phyloP scores from a whole-genome alignment of 2,113 vertebrate genomes.

The Nycticorax nycticorax region DNA sequence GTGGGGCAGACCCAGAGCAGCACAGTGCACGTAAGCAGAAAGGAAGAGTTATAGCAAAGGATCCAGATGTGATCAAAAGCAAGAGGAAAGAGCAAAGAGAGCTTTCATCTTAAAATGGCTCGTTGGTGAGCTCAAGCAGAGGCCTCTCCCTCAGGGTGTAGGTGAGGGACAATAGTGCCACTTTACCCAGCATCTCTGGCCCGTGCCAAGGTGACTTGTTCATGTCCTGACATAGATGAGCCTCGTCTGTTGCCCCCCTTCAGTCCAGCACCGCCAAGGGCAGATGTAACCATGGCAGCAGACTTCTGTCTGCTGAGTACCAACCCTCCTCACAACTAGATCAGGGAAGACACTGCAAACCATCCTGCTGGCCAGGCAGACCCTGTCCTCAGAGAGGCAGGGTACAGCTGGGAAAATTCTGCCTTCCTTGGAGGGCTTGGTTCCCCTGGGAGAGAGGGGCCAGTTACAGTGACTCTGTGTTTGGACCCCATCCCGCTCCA shows the following conservation, averaged over 20 bases:
- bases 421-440: background rate
- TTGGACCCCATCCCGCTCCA: background rate
- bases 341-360: background rate
- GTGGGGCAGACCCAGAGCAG: background rate
- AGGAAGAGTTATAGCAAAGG: background rate
- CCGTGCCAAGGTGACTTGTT: background rate
- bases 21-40: too few relatives aligned
- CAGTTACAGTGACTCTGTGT: accelerated
- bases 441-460: background rate
- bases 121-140: background rate
- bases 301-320: background rate
- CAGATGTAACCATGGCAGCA: background rate
- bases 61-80: background rate
- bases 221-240: background rate
- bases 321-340: background rate
- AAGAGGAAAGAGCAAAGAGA: background rate
- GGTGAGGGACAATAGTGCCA: background rate
- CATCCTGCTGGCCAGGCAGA: background rate
- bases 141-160: background rate
- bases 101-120: background rate
- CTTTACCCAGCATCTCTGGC: background rate
- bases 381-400: background rate
- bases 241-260: background rate
- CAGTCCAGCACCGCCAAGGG: background rate
- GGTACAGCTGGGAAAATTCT: background rate